Evolutionary conservation across 1,140 invertebrate species (phyloP).

Genomic region (Eriocheir sinensis): DNA sequence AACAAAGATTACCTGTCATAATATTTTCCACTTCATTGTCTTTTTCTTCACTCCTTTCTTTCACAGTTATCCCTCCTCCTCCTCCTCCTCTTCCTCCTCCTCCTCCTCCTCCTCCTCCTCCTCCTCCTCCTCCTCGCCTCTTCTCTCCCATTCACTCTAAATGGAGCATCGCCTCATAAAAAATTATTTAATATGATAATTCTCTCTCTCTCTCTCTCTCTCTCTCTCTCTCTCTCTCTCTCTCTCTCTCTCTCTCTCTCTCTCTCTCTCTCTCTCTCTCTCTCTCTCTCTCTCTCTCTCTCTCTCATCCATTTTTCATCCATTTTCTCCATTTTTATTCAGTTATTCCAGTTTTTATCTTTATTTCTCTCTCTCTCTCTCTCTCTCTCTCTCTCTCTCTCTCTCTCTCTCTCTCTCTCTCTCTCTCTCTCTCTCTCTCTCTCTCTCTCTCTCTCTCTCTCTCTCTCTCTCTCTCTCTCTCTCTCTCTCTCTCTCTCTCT

Average conservation of each 20-base stretch:
- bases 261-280: not conserved
- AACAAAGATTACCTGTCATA: too few species aligned
- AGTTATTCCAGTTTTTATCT: not conserved
- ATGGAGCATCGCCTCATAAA: constrained; percentile 17
- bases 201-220: not conserved
- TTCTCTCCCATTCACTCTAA: not conserved
- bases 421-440: not conserved
- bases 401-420: not conserved
- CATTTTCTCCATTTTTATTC: not conserved
- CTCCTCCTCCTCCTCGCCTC: not conserved
- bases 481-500: not conserved
- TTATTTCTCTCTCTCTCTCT: not conserved
- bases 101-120: not conserved
- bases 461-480: not conserved
- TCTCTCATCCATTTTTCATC: not conserved
- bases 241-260: not conserved
- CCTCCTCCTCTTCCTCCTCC: too few species aligned
- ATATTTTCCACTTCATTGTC: not conserved
- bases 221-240: not conserved
- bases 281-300: not conserved
- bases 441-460: not conserved
- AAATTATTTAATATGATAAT: too few species aligned
- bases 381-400: not conserved
- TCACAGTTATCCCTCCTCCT: not conserved
- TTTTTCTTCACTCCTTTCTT: not conserved